Evolutionary conservation across 2,113 vertebrate genomes (phyloP).

Genomic region (Tragulus kanchil): DNA sequence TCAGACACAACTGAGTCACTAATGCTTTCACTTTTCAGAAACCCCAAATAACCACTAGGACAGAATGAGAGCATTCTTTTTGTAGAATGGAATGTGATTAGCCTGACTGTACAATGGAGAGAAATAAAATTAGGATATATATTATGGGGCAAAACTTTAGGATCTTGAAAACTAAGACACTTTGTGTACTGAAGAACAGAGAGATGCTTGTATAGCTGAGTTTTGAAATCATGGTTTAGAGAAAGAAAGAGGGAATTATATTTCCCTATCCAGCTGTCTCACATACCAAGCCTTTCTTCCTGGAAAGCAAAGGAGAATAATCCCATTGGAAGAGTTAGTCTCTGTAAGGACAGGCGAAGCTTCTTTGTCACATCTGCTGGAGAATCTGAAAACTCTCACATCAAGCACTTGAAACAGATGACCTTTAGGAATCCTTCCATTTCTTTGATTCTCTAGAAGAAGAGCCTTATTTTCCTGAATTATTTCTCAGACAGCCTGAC

Average conservation of each 20-base stretch:
- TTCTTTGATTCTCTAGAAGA: constrained; percentile 61
- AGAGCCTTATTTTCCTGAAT: constrained; percentile 49
- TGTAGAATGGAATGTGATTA: background rate
- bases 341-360: constrained; percentile 35
- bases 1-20: too few species aligned
- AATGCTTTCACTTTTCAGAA: background rate
- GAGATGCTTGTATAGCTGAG: constrained; percentile 48
- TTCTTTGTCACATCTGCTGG: constrained; percentile 39
- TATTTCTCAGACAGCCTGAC: background rate
- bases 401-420: constrained; percentile 34
- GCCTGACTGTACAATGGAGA: background rate
- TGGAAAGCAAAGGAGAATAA: background rate
- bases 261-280: background rate
- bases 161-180: background rate
- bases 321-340: background rate
- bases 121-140: constrained; percentile 2
- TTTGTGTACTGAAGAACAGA: constrained; percentile 64
- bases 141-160: background rate
- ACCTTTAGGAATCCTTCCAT: constrained; percentile 53
- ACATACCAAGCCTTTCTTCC: constrained; percentile 53
- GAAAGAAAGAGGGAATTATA: constrained; percentile 56
- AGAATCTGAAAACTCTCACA: constrained; percentile 13
- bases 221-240: constrained; percentile 31
- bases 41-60: background rate
- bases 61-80: background rate